phyloP scores from a whole-genome alignment of 2,888 invertebrate genomes.

The Drosophila nr. perissopoda region DNA sequence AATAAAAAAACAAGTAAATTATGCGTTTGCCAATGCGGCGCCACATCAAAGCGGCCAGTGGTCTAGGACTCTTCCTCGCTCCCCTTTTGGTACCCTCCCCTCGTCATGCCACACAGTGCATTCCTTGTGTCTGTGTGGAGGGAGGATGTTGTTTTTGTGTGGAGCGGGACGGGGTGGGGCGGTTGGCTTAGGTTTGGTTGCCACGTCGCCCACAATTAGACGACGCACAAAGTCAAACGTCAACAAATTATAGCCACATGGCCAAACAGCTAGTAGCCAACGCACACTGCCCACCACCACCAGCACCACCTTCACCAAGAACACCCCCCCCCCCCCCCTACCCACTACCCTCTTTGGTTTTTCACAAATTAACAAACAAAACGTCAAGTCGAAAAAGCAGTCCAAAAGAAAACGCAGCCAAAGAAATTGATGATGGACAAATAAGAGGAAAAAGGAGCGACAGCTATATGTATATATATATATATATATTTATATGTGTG shows the following conservation, averaged over 20 bases:
- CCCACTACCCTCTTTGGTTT: constrained; percentile 16
- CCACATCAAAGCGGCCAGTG: constrained; percentile 84
- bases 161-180: not conserved
- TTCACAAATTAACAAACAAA: constrained; percentile 79
- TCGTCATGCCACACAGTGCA: constrained; percentile 26
- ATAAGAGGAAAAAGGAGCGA: constrained; percentile 18
- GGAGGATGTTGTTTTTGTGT: not conserved
- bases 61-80: constrained; percentile 6
- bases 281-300: not conserved
- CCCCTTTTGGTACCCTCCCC: not conserved
- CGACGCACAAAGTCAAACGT: constrained; percentile 81
- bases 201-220: constrained; percentile 72
- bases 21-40: constrained; percentile 81
- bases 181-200: constrained; percentile 25
- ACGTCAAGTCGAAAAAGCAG: constrained; percentile 62
- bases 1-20: constrained; percentile 70
- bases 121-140: constrained; percentile 7
- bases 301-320: not conserved
- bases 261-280: constrained; percentile 54
- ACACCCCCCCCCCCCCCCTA: not conserved
- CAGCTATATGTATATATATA: not conserved
- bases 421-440: constrained; percentile 54
- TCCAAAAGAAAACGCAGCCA: constrained; percentile 55
- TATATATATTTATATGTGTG: not conserved
- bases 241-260: constrained; percentile 81